phyloP scores from a whole-genome alignment of 2,113 vertebrate genomes.

The Ochotona curzoniae region DNA sequence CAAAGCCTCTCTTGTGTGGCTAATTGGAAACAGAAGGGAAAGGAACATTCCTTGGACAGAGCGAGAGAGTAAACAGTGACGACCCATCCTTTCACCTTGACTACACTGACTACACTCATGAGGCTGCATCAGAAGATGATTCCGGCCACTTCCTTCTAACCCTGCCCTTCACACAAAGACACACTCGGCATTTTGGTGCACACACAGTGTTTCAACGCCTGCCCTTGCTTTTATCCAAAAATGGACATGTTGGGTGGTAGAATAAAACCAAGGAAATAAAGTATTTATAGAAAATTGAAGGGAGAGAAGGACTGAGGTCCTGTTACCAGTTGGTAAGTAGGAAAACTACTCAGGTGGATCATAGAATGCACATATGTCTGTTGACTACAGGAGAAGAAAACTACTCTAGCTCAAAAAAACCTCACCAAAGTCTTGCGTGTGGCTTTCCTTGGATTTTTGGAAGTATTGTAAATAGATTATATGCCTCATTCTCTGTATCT shows the following conservation, averaged over 20 bases:
- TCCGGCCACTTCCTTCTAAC: background rate
- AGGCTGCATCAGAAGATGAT: background rate
- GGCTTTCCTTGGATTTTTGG: background rate
- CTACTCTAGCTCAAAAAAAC: background rate
- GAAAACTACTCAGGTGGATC: background rate
- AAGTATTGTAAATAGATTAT: background rate
- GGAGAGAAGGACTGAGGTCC: background rate
- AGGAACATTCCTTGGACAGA: background rate
- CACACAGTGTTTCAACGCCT: background rate
- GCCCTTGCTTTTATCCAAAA: background rate
- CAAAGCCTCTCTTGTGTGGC: background rate
- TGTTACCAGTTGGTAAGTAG: background rate
- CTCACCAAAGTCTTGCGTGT: background rate
- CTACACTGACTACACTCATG: background rate
- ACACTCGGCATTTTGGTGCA: background rate
- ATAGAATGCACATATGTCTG: background rate
- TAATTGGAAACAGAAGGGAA: conserved; percentile 20
- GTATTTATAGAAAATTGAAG: background rate
- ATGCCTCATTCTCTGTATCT: background rate
- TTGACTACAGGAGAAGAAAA: background rate
- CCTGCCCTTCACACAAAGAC: background rate
- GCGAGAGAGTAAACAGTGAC: background rate
- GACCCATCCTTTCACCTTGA: background rate
- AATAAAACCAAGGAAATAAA: background rate
- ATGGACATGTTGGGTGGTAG: background rate